These are phyloP conservation scores for Lymantria monacha DNA, from an alignment of 2,888 invertebrate species.

Conservation along the genomic window DNA sequence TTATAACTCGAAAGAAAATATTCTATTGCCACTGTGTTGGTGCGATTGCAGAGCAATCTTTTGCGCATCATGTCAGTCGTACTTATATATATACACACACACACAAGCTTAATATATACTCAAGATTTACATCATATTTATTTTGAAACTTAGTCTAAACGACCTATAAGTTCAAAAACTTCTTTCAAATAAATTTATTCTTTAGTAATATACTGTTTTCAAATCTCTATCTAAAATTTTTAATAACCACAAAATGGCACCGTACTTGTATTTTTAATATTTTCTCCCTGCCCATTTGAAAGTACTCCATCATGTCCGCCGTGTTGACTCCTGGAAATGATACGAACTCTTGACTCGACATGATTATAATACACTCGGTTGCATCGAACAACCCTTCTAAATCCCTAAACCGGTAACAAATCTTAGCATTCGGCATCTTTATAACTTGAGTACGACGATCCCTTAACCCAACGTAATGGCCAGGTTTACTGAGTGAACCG, in stretches of 20 bases:
- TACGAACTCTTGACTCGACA: constrained; percentile 75
- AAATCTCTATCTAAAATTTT: no score
- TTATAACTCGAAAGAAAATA: constrained; percentile 10
- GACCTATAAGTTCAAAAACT: no score
- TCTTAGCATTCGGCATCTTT: constrained; percentile 79
- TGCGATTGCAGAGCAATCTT: constrained; percentile 44
- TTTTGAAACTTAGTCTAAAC: no score
- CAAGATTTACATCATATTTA: no score
- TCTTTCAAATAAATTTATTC: no score
- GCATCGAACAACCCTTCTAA: constrained; percentile 78
- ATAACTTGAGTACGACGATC: constrained; percentile 76
- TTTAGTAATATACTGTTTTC: no score
- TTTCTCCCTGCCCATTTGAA: constrained; percentile 58
- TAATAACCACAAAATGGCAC: no score
- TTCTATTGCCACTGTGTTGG: constrained; percentile 23
- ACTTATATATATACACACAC: no score
- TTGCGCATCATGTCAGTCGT: constrained; percentile 35
- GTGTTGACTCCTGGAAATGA: constrained; percentile 78
- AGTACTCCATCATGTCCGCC: constrained; percentile 72
- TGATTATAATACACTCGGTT: constrained; percentile 75
- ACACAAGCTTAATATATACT: no score
- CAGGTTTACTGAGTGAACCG: constrained; percentile 78
- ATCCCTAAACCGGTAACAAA: constrained; percentile 78
- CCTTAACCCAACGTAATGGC: constrained; percentile 81
- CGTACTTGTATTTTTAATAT: constrained; percentile 42